Evolutionary conservation across 1,140 invertebrate genomes (phyloP), one percentile per base, ranked within the genome.

Genomic region (Aphelinus atriplicis): DNA sequence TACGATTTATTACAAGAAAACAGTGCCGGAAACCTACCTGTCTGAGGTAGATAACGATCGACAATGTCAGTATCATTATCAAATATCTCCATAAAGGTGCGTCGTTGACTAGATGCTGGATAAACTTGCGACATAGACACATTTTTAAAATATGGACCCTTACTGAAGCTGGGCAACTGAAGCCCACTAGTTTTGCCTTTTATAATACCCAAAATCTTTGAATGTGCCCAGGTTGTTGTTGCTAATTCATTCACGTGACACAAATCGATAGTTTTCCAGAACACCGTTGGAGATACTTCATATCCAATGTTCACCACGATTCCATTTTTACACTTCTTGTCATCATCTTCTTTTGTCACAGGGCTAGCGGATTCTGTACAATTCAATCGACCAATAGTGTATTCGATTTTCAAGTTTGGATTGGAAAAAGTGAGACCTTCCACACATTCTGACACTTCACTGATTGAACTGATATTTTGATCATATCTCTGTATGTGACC

Each of bases 11-110:
- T 26, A 26, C 26, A 26, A 26, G 26, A 26, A 26, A 26, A 26
- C 26, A 26, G 26, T 26, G 26, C 26, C 26, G 26, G 26, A 26
- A 26, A 26, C 53, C 1, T 9, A 73, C 71, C 71, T 6, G 45
- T 53, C 5, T 48, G 3, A 3, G 71, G 71, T 1, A 73, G 56
- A 60, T 67, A 73, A 0, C 26, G n/a, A 9, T 73, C 71, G 26
- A 73, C 64, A 5, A 61, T 7, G 5, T 46, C 43, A 42, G 7
- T 56, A 46, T 75, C 26, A 10, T 63, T 55, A 9, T 68, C 26
- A 48, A 75, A 75, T 43, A 75, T 75, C 0, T 57, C 5, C 46
- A 63, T 47, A 61, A 75, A 75, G 0, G 57, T 75, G 10, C n/a
- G 4, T 1, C 50, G 10, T 6, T 75, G 73, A 51, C 64, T 2